Conservation (phyloP, 2,113 vertebrate genomes). For the Neogale vison region DNA sequence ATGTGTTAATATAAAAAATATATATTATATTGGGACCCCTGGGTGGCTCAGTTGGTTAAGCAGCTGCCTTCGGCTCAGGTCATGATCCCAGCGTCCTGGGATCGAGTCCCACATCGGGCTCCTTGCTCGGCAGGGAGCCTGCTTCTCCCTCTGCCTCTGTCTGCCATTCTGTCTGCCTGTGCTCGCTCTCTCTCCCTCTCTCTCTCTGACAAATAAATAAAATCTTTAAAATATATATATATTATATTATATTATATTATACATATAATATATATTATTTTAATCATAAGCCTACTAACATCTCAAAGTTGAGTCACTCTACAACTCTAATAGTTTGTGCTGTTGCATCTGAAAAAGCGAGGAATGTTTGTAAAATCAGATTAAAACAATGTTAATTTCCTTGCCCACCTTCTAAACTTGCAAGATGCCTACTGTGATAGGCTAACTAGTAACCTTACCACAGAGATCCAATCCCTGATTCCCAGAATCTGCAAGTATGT, state of each 20-base stretch:
- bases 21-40: no score
- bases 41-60: no score
- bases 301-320: not conserved
- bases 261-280: not conserved
- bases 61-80: no score
- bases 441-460: not conserved
- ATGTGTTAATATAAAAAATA: no score
- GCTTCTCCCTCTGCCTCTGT: no score
- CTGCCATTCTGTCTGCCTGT: no score
- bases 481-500: rapidly evolving
- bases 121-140: no score
- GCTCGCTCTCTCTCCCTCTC: no score
- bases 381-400: not conserved
- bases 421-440: not conserved
- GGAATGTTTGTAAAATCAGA: slow-evolving; percentile 1
- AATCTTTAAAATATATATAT: not conserved
- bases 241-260: no score
- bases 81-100: no score
- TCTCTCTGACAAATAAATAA: no score
- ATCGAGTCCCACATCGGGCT: no score
- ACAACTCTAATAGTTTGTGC: not conserved
- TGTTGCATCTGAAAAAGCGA: slow-evolving; percentile 5
- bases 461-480: not conserved
- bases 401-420: not conserved
- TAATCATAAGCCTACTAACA: slow-evolving; percentile 35